Evolutionary conservation across 2,888 invertebrate species (phyloP).

Genomic region (Polylopha cassiicola): DNA sequence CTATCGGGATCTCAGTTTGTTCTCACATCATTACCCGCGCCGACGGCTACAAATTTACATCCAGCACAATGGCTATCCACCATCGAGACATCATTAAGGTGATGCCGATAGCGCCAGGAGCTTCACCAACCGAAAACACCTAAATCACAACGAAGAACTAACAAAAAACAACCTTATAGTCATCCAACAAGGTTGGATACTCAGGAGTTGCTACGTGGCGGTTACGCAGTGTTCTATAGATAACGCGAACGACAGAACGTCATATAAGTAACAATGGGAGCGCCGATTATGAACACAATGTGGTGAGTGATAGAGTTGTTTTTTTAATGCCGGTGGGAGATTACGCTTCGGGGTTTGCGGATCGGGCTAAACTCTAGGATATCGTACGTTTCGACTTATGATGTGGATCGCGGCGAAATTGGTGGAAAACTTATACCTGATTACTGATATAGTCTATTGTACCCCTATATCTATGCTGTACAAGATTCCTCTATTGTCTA

Average conservation of each 20-base stretch:
- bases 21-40: constrained; percentile 78
- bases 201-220: constrained; percentile 30
- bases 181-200: constrained; percentile 31
- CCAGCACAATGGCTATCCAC: constrained; percentile 77
- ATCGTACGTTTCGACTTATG: constrained; percentile 71
- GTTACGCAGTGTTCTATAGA: constrained; percentile 42
- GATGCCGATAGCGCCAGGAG: constrained; percentile 75
- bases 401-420: constrained; percentile 66
- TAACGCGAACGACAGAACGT: constrained; percentile 58
- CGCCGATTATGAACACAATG: constrained; percentile 54
- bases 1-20: constrained; percentile 76
- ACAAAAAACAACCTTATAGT: constrained; percentile 42
- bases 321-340: constrained; percentile 39
- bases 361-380: constrained; percentile 65
- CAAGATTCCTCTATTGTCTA: no score
- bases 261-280: constrained; percentile 56
- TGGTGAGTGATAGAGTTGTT: constrained; percentile 44
- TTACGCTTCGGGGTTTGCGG: constrained; percentile 53
- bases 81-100: constrained; percentile 78
- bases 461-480: no score
- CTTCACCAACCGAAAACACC: constrained; percentile 42
- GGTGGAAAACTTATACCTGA: constrained; percentile 36
- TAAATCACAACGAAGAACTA: constrained; percentile 31
- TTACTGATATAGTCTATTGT: constrained; percentile 13
- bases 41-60: constrained; percentile 78